A percentile compares a stretch with the other conserved stretches of the same genome.
phyloP scores from a whole-genome alignment of 2,113 vertebrate species.

The Thymallus thymallus region DNA sequence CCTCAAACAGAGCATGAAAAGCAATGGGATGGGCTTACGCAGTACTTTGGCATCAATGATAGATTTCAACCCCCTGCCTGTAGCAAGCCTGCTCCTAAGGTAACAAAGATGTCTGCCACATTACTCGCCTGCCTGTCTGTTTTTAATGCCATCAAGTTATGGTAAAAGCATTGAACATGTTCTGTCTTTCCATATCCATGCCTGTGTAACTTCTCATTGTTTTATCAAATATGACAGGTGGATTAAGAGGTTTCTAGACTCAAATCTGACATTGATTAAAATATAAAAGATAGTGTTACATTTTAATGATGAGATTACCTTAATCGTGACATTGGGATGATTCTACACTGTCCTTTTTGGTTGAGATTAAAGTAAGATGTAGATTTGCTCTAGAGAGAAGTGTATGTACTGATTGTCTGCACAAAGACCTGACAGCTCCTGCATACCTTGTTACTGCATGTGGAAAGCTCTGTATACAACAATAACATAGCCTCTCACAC shows the following conservation, averaged over 20 bases:
- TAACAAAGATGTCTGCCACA: constrained; percentile 63
- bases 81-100: constrained; percentile 82
- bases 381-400: constrained; percentile 28
- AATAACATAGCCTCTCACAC: no score
- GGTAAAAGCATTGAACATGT: constrained; percentile 53
- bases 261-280: constrained; percentile 61
- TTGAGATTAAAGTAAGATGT: constrained; percentile 64
- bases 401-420: constrained; percentile 12
- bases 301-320: constrained; percentile 70
- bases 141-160: constrained; percentile 59
- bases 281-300: constrained; percentile 66
- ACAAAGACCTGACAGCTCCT: not conserved
- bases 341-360: constrained; percentile 43
- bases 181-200: constrained; percentile 44
- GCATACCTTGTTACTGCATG: no score
- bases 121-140: constrained; percentile 39
- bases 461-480: no score
- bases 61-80: constrained; percentile 85
- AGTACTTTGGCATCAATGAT: constrained; percentile 94
- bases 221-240: constrained; percentile 62
- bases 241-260: constrained; percentile 58
- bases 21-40: constrained; percentile 84
- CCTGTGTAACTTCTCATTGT: constrained; percentile 56
- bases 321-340: constrained; percentile 41
- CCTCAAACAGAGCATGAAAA: constrained; percentile 69